These are phyloP conservation scores for Antidorcas marsupialis DNA, from an alignment of 2,113 vertebrate species.

Conservation along the genomic window DNA sequence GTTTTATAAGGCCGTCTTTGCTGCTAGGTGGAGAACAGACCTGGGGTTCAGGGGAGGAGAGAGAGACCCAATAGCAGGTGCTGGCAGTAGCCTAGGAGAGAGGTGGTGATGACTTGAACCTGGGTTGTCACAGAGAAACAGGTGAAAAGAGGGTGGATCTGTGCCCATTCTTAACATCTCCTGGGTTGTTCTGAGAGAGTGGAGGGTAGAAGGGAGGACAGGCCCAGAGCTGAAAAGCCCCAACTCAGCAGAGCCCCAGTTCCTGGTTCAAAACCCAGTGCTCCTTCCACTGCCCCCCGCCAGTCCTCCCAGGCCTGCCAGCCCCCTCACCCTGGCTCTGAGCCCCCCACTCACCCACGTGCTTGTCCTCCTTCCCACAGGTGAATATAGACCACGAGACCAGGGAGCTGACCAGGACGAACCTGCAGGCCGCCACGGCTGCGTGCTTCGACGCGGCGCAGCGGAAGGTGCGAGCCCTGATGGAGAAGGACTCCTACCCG, in stretches of 20 bases:
- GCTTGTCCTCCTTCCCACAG: constrained; percentile 64
- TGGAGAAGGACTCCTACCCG: constrained; percentile 88
- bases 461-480: constrained; percentile 81
- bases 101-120: neutral
- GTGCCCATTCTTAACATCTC: neutral
- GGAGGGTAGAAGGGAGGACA: neutral
- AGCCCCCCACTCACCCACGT: neutral
- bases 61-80: neutral
- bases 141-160: neutral
- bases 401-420: constrained; percentile 80
- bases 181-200: neutral
- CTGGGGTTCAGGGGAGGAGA: fast-evolving
- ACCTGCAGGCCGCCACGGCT: constrained; percentile 69
- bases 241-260: neutral
- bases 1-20: neutral
- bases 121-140: neutral
- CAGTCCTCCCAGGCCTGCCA: fast-evolving
- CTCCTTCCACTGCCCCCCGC: too few species aligned
- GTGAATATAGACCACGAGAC: constrained; percentile 88
- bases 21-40: neutral
- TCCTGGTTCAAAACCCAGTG: neutral
- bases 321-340: neutral
- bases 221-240: neutral
- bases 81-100: neutral
- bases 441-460: constrained; percentile 82